Base-by-base conservation (phyloP, 2,113 vertebrate species). In the Grallaria varia region DNA sequence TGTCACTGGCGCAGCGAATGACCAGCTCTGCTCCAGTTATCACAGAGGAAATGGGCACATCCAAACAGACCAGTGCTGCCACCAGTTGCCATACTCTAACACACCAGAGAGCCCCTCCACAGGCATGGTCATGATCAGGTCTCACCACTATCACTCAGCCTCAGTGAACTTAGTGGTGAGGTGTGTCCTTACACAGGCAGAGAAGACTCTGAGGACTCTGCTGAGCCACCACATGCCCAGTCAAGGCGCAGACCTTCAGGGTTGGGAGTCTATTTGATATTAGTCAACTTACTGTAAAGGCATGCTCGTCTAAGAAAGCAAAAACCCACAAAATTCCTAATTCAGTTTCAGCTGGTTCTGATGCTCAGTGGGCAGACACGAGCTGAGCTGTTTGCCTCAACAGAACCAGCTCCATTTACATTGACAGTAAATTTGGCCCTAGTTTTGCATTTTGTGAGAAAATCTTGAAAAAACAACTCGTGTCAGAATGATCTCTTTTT, bases 11-110 rank as follows among this genome's bases (percentile, higher is more conserved):
- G 35, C 6, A 4, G 25, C 0, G 0, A 64, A 56, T 30, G 12
- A 71, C 28, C 17, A 62, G 63, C 15, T 44, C 27, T 30, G 18
- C 33, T 63, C 67, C 31, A 15, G 37, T 30, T 55, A 22, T 16
- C 8, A 4, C 20, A 50, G 42, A 74, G 14, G 49, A 90, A 64
- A 74, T 19, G 7, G 31, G 9, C 33, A 25, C 39, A 21, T 47
- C 73, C 53, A 80, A 66, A 66, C 0, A 8, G 56, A 45, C 50
- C 50, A 37, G 30, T 1, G 9, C 22, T 44, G 47, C 13, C 17
- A n/a, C 14, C 12, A 37, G 25, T 8, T 0, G 1, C 33, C 2
- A 0, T 8, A 12, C 0, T 21, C 0, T 18, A 30, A 40, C 1
- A 2, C 2, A 5, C 24, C 49, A 18, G 9, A 33, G 30, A 49